phyloP scores from a whole-genome alignment of 2,113 vertebrate species.

The Siniperca chuatsi region DNA sequence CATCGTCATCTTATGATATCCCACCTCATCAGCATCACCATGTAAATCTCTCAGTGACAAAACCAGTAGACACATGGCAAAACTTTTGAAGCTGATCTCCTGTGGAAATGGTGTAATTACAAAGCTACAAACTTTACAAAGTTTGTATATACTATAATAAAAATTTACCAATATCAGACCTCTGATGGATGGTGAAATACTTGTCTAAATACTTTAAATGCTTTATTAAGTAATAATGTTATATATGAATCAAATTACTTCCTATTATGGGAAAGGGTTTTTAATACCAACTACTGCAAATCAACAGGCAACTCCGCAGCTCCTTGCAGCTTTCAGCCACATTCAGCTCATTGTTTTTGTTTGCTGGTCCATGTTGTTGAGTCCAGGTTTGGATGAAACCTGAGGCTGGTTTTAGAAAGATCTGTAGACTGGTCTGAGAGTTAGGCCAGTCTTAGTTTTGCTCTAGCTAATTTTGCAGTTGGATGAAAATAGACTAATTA shows the following conservation, averaged over 20 bases:
- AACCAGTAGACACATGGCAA: background rate
- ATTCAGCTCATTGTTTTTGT: background rate
- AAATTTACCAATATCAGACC: background rate
- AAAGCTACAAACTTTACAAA: background rate
- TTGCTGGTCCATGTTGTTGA: background rate
- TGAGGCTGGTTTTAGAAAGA: background rate
- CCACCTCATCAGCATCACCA: background rate
- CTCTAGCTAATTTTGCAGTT: background rate
- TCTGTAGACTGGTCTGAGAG: background rate
- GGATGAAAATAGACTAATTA: background rate
- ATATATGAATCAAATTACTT: background rate
- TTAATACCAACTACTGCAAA: background rate
- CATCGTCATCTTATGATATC: constrained; percentile 6
- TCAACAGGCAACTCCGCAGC: background rate
- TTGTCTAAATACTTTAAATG: background rate
- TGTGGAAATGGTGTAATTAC: background rate
- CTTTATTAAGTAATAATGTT: background rate
- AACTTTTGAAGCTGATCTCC: background rate
- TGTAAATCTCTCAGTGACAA: background rate
- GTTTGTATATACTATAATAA: background rate
- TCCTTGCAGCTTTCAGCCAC: background rate
- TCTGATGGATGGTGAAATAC: background rate
- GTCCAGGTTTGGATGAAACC: background rate
- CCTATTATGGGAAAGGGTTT: background rate
- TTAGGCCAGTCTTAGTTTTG: background rate